These are phyloP conservation scores for Pteronotus mesoamericanus DNA, from an alignment of 2,797 vertebrate species.

Conservation along the genomic window DNA sequence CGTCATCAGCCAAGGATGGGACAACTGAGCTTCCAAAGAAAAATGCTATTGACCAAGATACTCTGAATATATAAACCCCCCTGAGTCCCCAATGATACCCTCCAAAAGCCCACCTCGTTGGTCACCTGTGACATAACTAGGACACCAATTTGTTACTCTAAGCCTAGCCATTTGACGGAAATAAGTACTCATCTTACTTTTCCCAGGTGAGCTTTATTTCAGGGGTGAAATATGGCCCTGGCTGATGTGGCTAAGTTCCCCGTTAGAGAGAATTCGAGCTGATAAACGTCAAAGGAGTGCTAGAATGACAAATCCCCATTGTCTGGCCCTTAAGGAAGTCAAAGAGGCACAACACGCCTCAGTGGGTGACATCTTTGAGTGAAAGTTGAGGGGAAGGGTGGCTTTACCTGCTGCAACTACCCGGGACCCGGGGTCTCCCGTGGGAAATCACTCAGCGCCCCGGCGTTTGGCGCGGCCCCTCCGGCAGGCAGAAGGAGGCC, in stretches of 20 bases:
- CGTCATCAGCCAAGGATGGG: neutral
- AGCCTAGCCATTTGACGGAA: neutral
- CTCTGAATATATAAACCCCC: neutral
- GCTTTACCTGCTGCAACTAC: neutral
- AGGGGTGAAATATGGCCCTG: neutral
- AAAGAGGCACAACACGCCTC: neutral
- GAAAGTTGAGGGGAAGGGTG: neutral
- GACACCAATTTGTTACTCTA: neutral
- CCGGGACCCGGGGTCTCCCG: neutral
- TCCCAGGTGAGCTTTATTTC: too few relatives aligned
- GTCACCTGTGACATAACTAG: neutral
- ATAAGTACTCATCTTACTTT: neutral
- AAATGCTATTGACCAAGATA: too few relatives aligned
- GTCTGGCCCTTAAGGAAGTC: neutral
- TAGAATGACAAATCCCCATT: neutral
- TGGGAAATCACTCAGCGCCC: too few relatives aligned
- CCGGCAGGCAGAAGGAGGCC: accelerated
- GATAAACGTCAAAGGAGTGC: neutral
- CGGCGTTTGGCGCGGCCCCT: neutral
- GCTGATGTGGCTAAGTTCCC: accelerated
- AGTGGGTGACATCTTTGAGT: neutral
- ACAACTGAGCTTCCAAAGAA: neutral
- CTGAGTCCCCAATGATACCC: neutral
- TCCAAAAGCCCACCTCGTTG: neutral
- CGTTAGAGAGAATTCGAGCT: neutral